Evolutionary conservation across 2,797 vertebrate genomes (phyloP).

Genomic region (Pseudomugil gertrudae): DNA sequence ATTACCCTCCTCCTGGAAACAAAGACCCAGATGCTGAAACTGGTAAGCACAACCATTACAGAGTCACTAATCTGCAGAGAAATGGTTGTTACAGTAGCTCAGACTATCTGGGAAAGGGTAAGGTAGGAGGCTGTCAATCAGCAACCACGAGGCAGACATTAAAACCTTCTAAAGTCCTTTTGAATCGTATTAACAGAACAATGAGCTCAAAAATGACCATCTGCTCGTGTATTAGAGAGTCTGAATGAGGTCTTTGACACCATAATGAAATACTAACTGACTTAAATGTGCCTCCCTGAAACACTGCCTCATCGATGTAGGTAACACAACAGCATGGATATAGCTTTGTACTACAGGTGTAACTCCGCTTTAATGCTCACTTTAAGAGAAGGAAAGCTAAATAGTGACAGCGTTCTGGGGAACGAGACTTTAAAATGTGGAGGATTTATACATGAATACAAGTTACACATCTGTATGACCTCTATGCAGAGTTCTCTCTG

Average conservation of each 20-base stretch:
- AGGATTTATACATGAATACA: too few relatives aligned
- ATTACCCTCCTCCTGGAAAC: too few relatives aligned
- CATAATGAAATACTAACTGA: conserved; percentile 9
- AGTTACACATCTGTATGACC: too few relatives aligned
- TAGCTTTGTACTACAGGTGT: neutral
- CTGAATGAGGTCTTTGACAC: conserved; percentile 9
- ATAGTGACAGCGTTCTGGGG: neutral
- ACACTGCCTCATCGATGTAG: neutral
- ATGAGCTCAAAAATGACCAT: conserved; percentile 2
- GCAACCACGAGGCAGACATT: neutral
- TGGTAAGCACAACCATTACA: too few relatives aligned
- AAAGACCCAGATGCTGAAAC: too few relatives aligned
- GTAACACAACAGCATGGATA: neutral
- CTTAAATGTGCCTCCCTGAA: neutral
- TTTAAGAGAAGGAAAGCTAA: neutral
- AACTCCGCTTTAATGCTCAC: neutral
- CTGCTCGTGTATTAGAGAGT: conserved; percentile 1
- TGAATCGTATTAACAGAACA: conserved; percentile 12
- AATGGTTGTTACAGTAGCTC: neutral
- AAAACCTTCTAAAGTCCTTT: neutral
- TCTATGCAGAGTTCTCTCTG: too few relatives aligned
- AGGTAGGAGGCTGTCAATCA: conserved; percentile 8
- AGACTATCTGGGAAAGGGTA: neutral
- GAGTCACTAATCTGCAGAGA: neutral
- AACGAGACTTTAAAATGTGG: too few relatives aligned